Base-by-base conservation (phyloP, 2,113 vertebrate genomes). In the Phrynosoma blainvillii region DNA sequence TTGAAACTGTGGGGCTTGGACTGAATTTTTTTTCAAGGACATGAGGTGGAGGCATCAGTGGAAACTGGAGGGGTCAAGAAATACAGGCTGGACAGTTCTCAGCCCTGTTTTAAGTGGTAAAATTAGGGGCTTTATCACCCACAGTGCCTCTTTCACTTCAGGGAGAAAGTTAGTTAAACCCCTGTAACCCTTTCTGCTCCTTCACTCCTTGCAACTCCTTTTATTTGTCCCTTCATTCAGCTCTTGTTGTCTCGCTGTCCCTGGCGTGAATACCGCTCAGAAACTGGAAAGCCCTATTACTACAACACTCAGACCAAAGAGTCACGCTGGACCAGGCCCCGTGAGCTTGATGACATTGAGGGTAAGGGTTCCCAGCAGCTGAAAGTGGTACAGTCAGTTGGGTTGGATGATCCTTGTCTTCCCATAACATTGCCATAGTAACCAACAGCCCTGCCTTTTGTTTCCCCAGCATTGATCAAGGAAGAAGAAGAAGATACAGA, bases 321-420 rank as follows among this genome's bases (percentile, higher is more conserved):
- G 42, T 88, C 87, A 5, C 87, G 87, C 40, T 88, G 87, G 87
- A 88, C 87, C 81, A 73, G 87, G 40, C 87, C 87, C n/a, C 80
- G 87, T 11, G 87, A 88, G 40, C 73, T 88, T 32, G 87, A 88
- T 62, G 80, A 88, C 62, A 88, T 88, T 66, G 87, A 88, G 25
- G 87, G 87, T 88, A 30, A 77, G 73, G 21, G 62, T 83, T 62
- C 52, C 40, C 40, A 47, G 73, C 40, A n/a, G 59, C 62, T 47
- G 7, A 9, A 10, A 23, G 21, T 2, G 75, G 10, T 32, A 30
- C 1, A 21, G 68, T 23, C 8, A 62, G 23, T 13, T 9, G 66
- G 32, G 30, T 66, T 59, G 80, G 40, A 9, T 27, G 42, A 9
- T 12, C 21, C 12, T 83, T 27, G 56, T 36, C 40, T 54, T 20